Evolutionary conservation across 64 coral and sea anemone species (phyloP), one percentile per base, ranked within the genome.

Genomic region (Montipora foliosa): DNA sequence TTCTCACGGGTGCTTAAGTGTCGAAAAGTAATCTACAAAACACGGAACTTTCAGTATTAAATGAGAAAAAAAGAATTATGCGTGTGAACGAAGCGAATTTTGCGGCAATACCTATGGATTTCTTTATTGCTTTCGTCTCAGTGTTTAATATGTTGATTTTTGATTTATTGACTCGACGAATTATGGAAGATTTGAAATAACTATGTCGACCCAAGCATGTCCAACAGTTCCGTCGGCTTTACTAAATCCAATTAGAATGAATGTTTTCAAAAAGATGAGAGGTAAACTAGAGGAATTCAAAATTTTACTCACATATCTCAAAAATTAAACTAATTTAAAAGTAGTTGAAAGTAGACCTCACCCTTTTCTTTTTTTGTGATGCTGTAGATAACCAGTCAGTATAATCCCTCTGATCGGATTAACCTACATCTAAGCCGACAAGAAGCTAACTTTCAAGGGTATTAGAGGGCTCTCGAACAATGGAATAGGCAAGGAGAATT

Each of bases 131-230:
- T 68, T 71, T 9, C 17, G 20, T 22, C 20, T 2, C 19, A 25
- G 8, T 25, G 22, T 11, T 7, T 74, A 74, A 46, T 46, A 45
- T 11, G 22, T 46, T 45, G 74, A 78, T 4, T 1, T 49, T 19
- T 49, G 45, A 15, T 78, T 78, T 49, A 78, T 78, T 78, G 76
- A 50, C 76, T 78, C 47, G 49, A 78, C 44, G 22, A 78, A 78
- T 78, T 78, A 14, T 11, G 29, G 44, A 5, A n/a, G 46, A 17
- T 50, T 78, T 49, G 3, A 5, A 78, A 78, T 49, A 78, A 1
- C 15, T n/a, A 19, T 15, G 5, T 1, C 44, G 11, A 49, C 4
- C 11, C 45, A 6, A 17, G 76, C 76, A 45, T 49, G 12, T 5
- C 15, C 14, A 37, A n/a, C 76, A 5, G 76, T 50, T 46, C 76